Conservation (phyloP, 1,140 invertebrate species). For the Sipha flava region DNA sequence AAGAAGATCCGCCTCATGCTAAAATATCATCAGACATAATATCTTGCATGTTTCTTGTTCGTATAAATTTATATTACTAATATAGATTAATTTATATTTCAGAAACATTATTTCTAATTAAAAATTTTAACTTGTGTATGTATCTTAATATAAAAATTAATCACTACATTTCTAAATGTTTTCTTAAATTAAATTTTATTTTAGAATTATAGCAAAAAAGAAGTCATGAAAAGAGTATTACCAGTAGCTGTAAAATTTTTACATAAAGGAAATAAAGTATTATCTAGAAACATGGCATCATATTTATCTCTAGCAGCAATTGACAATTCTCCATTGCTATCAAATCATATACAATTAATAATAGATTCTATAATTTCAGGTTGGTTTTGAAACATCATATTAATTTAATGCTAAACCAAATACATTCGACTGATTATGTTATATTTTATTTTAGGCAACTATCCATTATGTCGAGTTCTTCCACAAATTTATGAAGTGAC, state of each 20-base stretch:
- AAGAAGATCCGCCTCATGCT: constrained; percentile 86
- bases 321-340: constrained; percentile 74
- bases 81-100: neutral
- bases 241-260: constrained; percentile 86
- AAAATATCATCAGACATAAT: constrained; percentile 91
- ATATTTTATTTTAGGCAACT: constrained; percentile 57
- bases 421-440: neutral
- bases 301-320: constrained; percentile 88
- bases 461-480: constrained; percentile 70
- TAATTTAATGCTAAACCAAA: neutral
- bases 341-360: constrained; percentile 77
- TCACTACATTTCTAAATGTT: neutral
- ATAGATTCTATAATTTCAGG: constrained; percentile 81
- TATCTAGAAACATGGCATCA: constrained; percentile 79
- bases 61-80: constrained; percentile 35
- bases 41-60: constrained; percentile 85
- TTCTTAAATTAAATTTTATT: constrained; percentile 35
- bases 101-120: neutral
- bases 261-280: constrained; percentile 78
- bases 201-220: constrained; percentile 78
- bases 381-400: constrained; percentile 40
- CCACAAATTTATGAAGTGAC: constrained; percentile 82
- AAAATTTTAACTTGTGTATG: neutral
- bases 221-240: constrained; percentile 79
- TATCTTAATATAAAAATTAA: neutral